Conservation (phyloP, 2,888 invertebrate species). For the Diadromus collaris region DNA sequence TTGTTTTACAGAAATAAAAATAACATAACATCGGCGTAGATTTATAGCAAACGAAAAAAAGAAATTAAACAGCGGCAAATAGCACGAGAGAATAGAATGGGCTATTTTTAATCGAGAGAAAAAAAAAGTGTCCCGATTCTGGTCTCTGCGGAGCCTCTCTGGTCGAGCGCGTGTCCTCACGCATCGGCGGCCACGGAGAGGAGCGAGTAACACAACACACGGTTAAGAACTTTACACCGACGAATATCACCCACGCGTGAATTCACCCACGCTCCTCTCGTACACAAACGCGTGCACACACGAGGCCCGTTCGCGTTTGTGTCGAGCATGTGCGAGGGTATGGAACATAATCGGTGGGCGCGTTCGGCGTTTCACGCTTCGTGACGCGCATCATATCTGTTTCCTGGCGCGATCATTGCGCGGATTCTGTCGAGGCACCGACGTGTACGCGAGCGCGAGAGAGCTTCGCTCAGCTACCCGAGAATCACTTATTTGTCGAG, state of each 20-base stretch:
- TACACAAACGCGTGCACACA: neutral
- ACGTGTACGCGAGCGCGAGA: slow-evolving; percentile 42
- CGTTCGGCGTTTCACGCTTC: slow-evolving; percentile 78
- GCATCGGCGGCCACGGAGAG: slow-evolving; percentile 44
- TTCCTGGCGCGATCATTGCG: slow-evolving; percentile 76
- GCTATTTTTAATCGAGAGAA: slow-evolving; percentile 4
- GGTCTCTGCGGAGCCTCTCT: slow-evolving; percentile 32
- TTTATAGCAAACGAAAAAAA: no score
- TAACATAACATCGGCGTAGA: no score
- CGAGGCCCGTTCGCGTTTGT: slow-evolving; percentile 34
- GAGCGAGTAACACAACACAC: slow-evolving; percentile 33
- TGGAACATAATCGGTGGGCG: slow-evolving; percentile 74
- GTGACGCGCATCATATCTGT: slow-evolving; percentile 79
- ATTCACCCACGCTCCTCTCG: slow-evolving; percentile 60
- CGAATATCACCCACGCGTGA: slow-evolving; percentile 61
- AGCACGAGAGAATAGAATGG: neutral
- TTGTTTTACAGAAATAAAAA: no score
- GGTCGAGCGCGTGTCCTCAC: slow-evolving; percentile 51
- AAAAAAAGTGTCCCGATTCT: slow-evolving; percentile 1
- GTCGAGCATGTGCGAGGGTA: slow-evolving; percentile 59
- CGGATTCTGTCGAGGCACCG: slow-evolving; percentile 38
- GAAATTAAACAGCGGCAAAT: neutral
- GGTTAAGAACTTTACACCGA: slow-evolving; percentile 45
- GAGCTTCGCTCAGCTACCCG: slow-evolving; percentile 66
- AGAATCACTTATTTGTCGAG: slow-evolving; percentile 64